Base-by-base conservation (phyloP, 2,113 vertebrate species). In the Nesospiza acunhae region DNA sequence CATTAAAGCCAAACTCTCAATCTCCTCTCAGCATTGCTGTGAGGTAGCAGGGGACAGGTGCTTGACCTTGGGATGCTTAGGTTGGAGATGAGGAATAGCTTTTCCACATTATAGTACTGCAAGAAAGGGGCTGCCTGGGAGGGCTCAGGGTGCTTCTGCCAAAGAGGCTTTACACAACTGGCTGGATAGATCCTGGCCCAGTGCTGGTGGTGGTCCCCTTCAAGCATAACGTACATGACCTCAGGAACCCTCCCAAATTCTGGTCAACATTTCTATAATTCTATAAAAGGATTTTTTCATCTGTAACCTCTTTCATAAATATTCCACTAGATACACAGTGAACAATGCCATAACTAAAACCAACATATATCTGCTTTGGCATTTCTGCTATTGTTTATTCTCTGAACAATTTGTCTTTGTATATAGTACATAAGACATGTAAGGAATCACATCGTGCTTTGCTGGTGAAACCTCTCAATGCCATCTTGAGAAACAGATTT, bases 191-290 rank as follows among this genome's bases (percentile, higher is more conserved):
- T 10, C 10, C 7, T 91, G 31, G 17, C 4, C 30, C 72, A 17
- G 15, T 22, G 10, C 1, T 6, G 4, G 10, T 41, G 22, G 23
- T 22, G 44, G 21, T 31, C 12, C 5, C 5, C 59, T 66, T 78
- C 42, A 59, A 59, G 33, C 20, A 68, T 2, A 2, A 85, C 2
- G 17, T 16, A 59, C 8, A 8, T 9, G 16, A 59, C 42, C 23
- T 86, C 35, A 82, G 33, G 87, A 31, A 22, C 2, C 0, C 0
- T 1, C 21, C 7, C 7, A 39, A 13, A n/a, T 56, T 56, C 33
- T 85, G 60, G 70, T 44, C 15, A 69, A 52, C 6, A 35, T 78
- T 69, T 74, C 24, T 41, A 5, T 60, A 12, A 46, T 64, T 60
- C 44, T 47, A 8, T 30, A 42, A 70, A 66, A 67, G 15, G 6